Evolutionary conservation across 2,113 vertebrate species (phyloP).

Genomic region (Elephas maximus): DNA sequence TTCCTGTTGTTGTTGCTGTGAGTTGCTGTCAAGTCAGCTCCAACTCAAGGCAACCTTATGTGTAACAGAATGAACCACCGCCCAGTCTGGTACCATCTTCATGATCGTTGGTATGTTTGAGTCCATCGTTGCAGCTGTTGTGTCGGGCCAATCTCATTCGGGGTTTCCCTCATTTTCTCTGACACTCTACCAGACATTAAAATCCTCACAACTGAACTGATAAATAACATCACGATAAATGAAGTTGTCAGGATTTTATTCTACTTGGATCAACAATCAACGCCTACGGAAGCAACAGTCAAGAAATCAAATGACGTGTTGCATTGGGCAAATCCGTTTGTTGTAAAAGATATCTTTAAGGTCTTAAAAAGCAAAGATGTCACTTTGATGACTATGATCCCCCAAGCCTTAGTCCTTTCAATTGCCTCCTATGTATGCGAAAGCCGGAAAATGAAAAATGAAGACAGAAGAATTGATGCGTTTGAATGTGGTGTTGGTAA

Average conservation of each 20-base stretch:
- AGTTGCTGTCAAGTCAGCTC: background rate
- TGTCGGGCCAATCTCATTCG: too few relatives aligned
- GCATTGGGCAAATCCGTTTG: background rate
- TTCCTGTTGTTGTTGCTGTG: background rate
- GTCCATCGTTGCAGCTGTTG: too few relatives aligned
- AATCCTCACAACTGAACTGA: background rate
- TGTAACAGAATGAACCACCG: too few relatives aligned
- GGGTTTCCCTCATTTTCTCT: too few relatives aligned
- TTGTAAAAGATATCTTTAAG: background rate
- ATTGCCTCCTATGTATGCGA: background rate
- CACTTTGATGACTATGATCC: too few relatives aligned
- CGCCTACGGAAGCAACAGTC: background rate
- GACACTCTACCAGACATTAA: background rate
- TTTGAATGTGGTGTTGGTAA: background rate
- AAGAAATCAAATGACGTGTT: background rate
- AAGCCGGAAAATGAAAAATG: background rate
- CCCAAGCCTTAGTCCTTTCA: background rate
- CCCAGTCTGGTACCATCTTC: too few relatives aligned
- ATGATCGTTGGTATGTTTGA: too few relatives aligned
- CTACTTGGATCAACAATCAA: background rate
- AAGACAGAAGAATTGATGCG: background rate
- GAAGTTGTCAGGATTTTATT: background rate
- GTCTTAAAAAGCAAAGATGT: too few relatives aligned
- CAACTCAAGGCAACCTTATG: too few relatives aligned
- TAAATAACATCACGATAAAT: background rate